phyloP scores from a whole-genome alignment of 1,140 invertebrate species.

The Arion vulgaris region DNA sequence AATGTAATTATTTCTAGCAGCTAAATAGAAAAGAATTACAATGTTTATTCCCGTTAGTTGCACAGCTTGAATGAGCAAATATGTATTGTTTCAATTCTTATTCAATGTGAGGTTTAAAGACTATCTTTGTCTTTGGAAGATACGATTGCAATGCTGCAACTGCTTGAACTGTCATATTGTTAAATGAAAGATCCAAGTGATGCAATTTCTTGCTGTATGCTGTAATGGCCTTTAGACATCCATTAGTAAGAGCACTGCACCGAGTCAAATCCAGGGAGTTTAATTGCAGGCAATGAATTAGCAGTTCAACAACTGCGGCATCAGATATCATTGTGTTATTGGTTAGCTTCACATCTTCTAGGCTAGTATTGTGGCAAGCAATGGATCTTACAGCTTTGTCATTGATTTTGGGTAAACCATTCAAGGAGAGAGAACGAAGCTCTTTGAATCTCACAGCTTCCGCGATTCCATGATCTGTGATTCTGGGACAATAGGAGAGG shows the following conservation, averaged over 20 bases:
- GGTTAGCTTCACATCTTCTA: slow-evolving; percentile 16
- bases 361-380: slow-evolving; percentile 17
- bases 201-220: not conserved
- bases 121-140: slow-evolving; percentile 11
- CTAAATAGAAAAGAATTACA: too few relatives aligned
- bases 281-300: not conserved
- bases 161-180: not conserved
- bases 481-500: slow-evolving; percentile 13
- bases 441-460: slow-evolving; percentile 28
- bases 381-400: not conserved
- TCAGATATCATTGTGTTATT: slow-evolving; percentile 1
- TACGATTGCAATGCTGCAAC: not conserved
- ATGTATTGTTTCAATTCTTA: not conserved
- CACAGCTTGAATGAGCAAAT: not conserved
- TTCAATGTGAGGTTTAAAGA: slow-evolving; percentile 27
- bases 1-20: too few relatives aligned
- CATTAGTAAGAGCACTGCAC: slow-evolving; percentile 14
- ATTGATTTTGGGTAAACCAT: slow-evolving; percentile 8
- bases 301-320: not conserved
- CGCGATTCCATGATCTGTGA: slow-evolving; percentile 15
- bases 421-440: slow-evolving; percentile 5
- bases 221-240: not conserved
- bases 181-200: slow-evolving; percentile 28
- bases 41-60: too few relatives aligned
- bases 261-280: slow-evolving; percentile 5